Percentiles rank a stretch among this genome's conserved stretches.
Conservation (phyloP, 2,888 invertebrate species). For the Epsilonema sp. region DNA sequence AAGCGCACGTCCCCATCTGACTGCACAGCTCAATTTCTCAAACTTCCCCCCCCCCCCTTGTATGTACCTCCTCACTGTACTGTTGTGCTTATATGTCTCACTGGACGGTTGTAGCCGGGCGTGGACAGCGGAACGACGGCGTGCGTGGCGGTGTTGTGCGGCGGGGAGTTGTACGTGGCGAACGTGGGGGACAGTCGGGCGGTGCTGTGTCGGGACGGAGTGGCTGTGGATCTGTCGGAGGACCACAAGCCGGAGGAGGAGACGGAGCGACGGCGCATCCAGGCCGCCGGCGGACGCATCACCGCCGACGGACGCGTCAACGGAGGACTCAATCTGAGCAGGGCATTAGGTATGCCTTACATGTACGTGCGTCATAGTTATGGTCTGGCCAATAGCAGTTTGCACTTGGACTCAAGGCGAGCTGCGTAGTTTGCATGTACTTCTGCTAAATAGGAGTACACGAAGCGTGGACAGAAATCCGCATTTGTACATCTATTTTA, state of each 20-base stretch:
- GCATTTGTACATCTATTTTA: too few relatives aligned
- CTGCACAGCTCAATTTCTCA: too few relatives aligned
- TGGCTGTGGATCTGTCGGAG: slow-evolving; percentile 50
- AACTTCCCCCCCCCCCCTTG: too few relatives aligned
- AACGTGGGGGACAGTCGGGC: slow-evolving; percentile 84
- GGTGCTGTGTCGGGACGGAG: slow-evolving; percentile 56
- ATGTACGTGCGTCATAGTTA: too few relatives aligned
- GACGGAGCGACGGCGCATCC: slow-evolving; percentile 47
- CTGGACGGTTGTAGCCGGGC: slow-evolving; percentile 53
- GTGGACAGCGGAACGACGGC: slow-evolving; percentile 91
- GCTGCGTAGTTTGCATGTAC: too few relatives aligned
- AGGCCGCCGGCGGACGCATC: slow-evolving; percentile 77
- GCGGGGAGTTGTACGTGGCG: slow-evolving; percentile 52
- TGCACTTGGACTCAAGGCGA: too few relatives aligned
- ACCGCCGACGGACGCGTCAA: slow-evolving; percentile 80
- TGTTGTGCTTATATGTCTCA: too few relatives aligned
- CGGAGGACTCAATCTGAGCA: slow-evolving; percentile 79
- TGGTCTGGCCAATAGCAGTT: too few relatives aligned
- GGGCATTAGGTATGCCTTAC: slow-evolving; percentile 50
- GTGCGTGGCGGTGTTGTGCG: slow-evolving; percentile 67
- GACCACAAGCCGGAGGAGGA: slow-evolving; percentile 96
- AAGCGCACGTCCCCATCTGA: too few relatives aligned
- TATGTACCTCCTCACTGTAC: too few relatives aligned
- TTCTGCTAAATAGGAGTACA: too few relatives aligned
- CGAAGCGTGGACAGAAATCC: too few relatives aligned